These are phyloP conservation scores for Sarcophaga carnaria DNA, from an alignment of 2,888 invertebrate species.

Conservation along the genomic window DNA sequence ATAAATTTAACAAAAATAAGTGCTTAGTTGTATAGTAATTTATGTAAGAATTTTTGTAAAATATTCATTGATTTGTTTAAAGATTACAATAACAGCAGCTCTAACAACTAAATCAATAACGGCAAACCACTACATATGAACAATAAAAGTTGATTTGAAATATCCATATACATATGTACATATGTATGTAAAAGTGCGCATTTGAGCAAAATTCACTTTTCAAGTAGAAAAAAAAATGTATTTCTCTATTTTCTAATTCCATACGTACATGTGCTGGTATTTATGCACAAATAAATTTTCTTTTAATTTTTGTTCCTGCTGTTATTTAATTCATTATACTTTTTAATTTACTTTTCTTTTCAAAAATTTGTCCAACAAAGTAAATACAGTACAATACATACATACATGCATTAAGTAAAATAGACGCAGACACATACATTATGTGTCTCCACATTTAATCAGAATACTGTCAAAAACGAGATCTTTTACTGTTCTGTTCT, in stretches of 20 bases:
- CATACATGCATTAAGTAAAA: no score
- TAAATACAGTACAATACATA: no score
- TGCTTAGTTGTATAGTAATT: not conserved
- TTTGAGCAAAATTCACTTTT: not conserved
- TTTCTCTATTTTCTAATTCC: not conserved
- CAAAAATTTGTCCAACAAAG: no score
- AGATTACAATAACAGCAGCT: constrained; percentile 20
- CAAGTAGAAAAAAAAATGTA: constrained; percentile 2
- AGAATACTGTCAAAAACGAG: not conserved
- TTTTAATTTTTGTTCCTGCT: not conserved
- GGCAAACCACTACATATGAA: no score
- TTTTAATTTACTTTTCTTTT: no score
- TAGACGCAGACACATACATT: not conserved
- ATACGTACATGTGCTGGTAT: not conserved
- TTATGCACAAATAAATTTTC: not conserved
- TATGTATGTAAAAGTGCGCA: not conserved
- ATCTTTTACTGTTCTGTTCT: not conserved
- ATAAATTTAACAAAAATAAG: constrained; percentile 5
- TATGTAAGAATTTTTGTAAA: constrained; percentile 3
- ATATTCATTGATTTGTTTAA: constrained; percentile 19
- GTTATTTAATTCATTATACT: no score
- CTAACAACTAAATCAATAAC: constrained; percentile 17
- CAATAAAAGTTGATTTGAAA: no score
- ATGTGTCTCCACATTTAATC: constrained; percentile 23
- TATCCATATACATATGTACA: not conserved